Conservation (phyloP, 2,797 vertebrate genomes). For the Meda fulgida region DNA sequence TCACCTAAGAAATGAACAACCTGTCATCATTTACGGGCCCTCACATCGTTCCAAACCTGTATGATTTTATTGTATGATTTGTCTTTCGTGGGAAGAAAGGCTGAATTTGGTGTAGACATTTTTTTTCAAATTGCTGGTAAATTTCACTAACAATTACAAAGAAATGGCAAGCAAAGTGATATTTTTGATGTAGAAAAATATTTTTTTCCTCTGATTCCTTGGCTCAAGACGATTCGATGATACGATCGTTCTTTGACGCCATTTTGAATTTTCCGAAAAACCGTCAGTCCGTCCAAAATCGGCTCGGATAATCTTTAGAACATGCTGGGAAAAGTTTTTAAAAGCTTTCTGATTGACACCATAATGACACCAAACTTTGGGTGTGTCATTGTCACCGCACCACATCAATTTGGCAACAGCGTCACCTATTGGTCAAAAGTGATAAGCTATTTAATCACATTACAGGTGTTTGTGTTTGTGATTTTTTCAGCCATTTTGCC, state of each 20-base stretch:
- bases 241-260: neutral
- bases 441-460: neutral
- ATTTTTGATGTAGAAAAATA: neutral
- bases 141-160: neutral
- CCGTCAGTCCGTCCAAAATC: accelerated
- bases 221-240: neutral
- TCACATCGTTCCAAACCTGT: neutral
- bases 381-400: neutral
- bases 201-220: neutral
- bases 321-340: neutral
- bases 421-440: neutral
- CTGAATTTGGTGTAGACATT: neutral
- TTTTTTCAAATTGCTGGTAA: too few species aligned
- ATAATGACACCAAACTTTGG: neutral
- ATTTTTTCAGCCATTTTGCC: neutral
- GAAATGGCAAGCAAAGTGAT: neutral
- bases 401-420: neutral
- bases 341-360: neutral
- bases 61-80: neutral
- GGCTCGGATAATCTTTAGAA: neutral
- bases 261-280: neutral
- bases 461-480: neutral
- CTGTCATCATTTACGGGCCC: neutral
- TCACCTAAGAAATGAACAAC: neutral
- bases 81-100: neutral